Conservation (phyloP, 2,797 vertebrate genomes). For the Acanthurus lineatus region DNA sequence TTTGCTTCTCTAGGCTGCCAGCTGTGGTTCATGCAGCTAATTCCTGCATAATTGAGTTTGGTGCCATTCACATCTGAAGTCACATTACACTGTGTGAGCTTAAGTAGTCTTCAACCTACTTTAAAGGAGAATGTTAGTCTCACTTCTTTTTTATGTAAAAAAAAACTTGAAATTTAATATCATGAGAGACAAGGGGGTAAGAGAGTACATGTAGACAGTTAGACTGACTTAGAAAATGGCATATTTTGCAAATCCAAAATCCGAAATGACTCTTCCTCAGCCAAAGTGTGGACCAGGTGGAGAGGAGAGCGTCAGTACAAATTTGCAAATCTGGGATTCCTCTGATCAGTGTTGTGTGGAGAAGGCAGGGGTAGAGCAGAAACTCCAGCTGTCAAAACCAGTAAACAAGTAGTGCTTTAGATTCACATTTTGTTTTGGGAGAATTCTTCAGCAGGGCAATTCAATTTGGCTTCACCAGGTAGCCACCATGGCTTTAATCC, state of each 20-base stretch:
- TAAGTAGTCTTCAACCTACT: slow-evolving; percentile 43
- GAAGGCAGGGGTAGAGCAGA: slow-evolving; percentile 17
- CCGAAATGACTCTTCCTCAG: slow-evolving; percentile 27
- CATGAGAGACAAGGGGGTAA: neutral
- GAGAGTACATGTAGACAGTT: neutral
- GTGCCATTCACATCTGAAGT: slow-evolving; percentile 64
- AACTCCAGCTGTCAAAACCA: slow-evolving; percentile 36
- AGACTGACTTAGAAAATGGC: slow-evolving; percentile 23
- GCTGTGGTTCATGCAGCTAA: slow-evolving; percentile 66
- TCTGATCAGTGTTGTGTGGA: slow-evolving; percentile 63
- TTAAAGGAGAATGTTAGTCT: slow-evolving; percentile 36
- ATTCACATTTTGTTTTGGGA: slow-evolving; percentile 15
- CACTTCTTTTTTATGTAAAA: slow-evolving; percentile 21
- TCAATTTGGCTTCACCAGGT: slow-evolving; percentile 18
- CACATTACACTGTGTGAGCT: slow-evolving; percentile 41
- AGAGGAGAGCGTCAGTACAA: slow-evolving; percentile 30
- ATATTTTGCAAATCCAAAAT: slow-evolving; percentile 37
- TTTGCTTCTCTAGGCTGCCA: slow-evolving; percentile 61
- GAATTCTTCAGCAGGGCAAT: neutral
- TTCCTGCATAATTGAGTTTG: slow-evolving; percentile 72
- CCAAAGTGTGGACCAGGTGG: slow-evolving; percentile 23
- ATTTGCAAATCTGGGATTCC: slow-evolving; percentile 61
- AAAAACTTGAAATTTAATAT: neutral
- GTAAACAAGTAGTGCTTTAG: slow-evolving; percentile 28
- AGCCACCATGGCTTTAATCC: too few relatives aligned